These are phyloP conservation scores for Asarcornis scutulata DNA, from an alignment of 2,113 vertebrate genomes.

Conservation along the genomic window DNA sequence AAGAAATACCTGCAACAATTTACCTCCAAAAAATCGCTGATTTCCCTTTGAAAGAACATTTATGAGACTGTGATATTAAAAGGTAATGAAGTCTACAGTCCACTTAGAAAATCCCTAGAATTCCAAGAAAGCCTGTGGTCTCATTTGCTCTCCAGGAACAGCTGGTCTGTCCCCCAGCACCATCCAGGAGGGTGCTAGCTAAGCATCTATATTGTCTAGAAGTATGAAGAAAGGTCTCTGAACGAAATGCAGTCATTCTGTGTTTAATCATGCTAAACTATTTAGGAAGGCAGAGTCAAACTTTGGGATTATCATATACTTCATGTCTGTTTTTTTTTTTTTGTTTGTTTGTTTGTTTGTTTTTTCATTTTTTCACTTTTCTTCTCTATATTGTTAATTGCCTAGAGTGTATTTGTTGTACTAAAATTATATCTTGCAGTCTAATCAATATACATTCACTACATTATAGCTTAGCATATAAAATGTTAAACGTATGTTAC, in stretches of 20 bases:
- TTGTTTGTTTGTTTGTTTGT: too few species aligned
- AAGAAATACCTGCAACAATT: background rate
- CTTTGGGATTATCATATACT: background rate
- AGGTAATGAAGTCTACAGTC: constrained; percentile 37
- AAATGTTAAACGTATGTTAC: background rate
- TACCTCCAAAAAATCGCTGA: background rate
- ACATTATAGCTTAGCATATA: background rate
- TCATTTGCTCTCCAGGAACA: background rate
- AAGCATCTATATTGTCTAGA: background rate
- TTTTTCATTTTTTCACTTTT: background rate
- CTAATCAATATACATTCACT: background rate
- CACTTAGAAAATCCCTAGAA: constrained; percentile 3
- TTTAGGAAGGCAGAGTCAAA: background rate
- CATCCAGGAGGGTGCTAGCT: background rate
- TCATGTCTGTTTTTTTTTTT: background rate
- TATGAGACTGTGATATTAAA: constrained; percentile 53
- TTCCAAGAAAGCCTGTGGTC: background rate
- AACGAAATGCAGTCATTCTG: background rate
- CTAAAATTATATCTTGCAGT: background rate
- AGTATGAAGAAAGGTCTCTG: background rate
- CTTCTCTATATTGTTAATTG: background rate
- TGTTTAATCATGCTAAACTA: background rate
- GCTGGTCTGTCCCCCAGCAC: background rate
- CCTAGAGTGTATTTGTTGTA: background rate
- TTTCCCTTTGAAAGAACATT: constrained; percentile 53